Percentiles rank a stretch among this genome's conserved stretches.
phyloP scores from a whole-genome alignment of 1,140 invertebrate genomes.

The Cylas formicarius region DNA sequence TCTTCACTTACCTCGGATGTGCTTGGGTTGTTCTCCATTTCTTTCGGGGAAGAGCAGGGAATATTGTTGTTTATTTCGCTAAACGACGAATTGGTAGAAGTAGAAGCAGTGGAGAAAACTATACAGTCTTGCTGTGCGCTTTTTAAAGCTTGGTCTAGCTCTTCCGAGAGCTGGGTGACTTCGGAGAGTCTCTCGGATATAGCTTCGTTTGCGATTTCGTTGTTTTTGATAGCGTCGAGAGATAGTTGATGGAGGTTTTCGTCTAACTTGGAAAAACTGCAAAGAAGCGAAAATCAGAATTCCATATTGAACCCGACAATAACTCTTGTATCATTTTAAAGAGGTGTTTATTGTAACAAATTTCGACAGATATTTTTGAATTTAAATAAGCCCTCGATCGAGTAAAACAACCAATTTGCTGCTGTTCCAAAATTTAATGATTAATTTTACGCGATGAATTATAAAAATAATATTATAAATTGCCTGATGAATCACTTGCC shows the following conservation, averaged over 20 bases:
- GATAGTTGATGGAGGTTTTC: constrained; percentile 14
- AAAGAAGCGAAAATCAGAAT: no score
- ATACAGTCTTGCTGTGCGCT: constrained; percentile 43
- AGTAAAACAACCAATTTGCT: no score
- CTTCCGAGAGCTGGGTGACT: constrained; percentile 58
- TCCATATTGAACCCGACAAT: no score
- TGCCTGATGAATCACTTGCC: no score
- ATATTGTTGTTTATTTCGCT: constrained; percentile 17
- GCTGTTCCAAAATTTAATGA: no score
- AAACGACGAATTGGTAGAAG: constrained; percentile 19
- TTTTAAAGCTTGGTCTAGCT: constrained; percentile 53
- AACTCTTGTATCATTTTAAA: no score
- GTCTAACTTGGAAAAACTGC: constrained; percentile 2
- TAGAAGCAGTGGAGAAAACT: constrained; percentile 25
- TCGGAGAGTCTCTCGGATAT: constrained; percentile 57
- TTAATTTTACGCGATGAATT: no score
- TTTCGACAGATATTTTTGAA: no score
- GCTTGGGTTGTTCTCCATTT: constrained; percentile 18
- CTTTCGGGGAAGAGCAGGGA: neutral
- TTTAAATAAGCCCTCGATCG: no score
- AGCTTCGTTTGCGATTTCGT: constrained; percentile 56
- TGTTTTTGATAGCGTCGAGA: constrained; percentile 38
- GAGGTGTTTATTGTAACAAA: no score
- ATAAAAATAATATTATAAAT: no score
- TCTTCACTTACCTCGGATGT: constrained; percentile 17